These are phyloP conservation scores for Bos taurus DNA, from an alignment of 2,113 vertebrate genomes.

Conservation along the genomic window DNA sequence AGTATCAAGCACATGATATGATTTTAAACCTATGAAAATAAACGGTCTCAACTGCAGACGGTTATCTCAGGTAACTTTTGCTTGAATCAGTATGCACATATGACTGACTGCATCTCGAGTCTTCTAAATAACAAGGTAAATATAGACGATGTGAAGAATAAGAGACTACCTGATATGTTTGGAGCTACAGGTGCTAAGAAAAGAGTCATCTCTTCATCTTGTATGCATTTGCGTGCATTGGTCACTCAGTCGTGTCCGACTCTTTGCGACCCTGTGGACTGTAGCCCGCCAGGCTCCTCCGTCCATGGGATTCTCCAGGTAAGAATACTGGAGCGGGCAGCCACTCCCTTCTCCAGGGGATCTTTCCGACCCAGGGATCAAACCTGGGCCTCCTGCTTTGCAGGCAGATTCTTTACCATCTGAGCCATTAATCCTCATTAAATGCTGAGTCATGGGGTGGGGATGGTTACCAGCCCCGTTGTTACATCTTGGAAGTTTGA, in stretches of 20 bases:
- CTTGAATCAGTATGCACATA: neutral
- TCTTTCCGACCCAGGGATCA: neutral
- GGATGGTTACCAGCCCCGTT: no score
- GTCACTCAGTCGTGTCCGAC: rapidly evolving
- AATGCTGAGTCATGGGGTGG: rapidly evolving
- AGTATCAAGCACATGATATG: neutral
- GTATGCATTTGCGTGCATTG: neutral
- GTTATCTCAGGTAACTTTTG: neutral
- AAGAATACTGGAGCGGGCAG: neutral
- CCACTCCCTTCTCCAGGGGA: neutral
- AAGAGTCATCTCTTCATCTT: neutral
- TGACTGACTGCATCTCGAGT: neutral
- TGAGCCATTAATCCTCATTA: neutral
- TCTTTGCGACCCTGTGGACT: neutral
- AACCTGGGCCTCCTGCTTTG: neutral
- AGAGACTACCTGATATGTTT: no score
- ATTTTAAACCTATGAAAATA: neutral
- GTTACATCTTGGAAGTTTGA: neutral
- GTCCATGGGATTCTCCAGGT: neutral
- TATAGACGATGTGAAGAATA: neutral
- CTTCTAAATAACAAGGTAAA: neutral
- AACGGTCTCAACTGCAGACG: neutral
- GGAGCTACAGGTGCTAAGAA: neutral
- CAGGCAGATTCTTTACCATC: neutral
- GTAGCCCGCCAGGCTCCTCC: rapidly evolving